Evolutionary conservation across 2,888 invertebrate species (phyloP).

Genomic region (Callinectes sapidus): DNA sequence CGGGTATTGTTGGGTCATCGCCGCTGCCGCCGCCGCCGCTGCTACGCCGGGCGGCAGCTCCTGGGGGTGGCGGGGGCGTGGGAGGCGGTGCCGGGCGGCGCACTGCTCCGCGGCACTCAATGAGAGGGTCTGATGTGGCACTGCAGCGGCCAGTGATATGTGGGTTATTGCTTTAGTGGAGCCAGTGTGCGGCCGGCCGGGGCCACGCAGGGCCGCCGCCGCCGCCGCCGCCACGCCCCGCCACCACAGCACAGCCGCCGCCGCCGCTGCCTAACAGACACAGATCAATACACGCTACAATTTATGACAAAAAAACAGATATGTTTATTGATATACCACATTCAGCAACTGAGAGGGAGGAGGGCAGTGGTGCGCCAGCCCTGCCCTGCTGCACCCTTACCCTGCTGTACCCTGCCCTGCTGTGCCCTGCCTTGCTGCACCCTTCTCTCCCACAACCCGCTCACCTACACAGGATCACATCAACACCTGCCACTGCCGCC

Average conservation of each 20-base stretch:
- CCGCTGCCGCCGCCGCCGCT: slow-evolving; percentile 7
- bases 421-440: not conserved
- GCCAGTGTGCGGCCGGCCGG: not conserved
- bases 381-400: not conserved
- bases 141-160: slow-evolving; percentile 53
- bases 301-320: slow-evolving; percentile 68
- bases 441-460: not conserved
- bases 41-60: not conserved
- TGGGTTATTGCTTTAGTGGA: slow-evolving; percentile 42
- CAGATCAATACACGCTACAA: slow-evolving; percentile 65
- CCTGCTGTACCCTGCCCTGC: not conserved
- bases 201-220: not conserved
- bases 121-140: slow-evolving; percentile 30
- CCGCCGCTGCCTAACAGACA: slow-evolving; percentile 57
- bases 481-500: not conserved
- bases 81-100: not conserved
- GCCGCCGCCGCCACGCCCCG: not conserved
- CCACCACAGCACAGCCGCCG: not conserved
- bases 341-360: slow-evolving; percentile 64
- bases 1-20: not conserved
- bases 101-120: not conserved
- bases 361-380: slow-evolving; percentile 47
- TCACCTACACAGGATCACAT: not conserved
- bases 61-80: not conserved
- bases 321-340: slow-evolving; percentile 68